Conservation (phyloP, 2,113 vertebrate genomes). For the Trogon melanurus region DNA sequence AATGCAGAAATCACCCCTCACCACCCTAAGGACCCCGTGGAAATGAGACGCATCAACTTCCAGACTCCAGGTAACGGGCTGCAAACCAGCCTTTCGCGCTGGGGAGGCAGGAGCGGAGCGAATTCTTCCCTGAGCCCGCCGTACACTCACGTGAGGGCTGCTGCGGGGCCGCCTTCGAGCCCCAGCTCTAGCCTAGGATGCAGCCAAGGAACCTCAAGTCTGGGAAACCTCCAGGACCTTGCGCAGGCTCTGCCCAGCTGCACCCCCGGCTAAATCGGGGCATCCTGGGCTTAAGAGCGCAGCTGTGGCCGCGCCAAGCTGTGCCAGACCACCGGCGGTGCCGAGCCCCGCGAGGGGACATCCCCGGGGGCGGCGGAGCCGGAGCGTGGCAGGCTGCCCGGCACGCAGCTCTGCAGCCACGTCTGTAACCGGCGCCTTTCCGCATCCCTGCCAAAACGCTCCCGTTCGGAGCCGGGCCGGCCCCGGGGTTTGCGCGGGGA, state of each 20-base stretch:
- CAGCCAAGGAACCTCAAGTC: background rate
- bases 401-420: background rate
- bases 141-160: background rate
- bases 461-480: background rate
- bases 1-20: constrained; percentile 92
- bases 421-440: background rate
- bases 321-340: background rate
- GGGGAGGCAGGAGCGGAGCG: background rate
- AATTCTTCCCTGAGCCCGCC: background rate
- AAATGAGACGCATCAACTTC: constrained; percentile 98
- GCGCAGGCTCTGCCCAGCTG: background rate
- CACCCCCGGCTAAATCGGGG: background rate
- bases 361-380: background rate
- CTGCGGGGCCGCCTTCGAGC: background rate
- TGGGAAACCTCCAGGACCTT: background rate
- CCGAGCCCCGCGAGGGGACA: accelerated
- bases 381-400: background rate
- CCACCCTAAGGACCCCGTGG: constrained; percentile 96
- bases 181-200: accelerated
- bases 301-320: background rate
- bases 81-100: background rate
- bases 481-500: background rate
- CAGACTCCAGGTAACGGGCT: constrained; percentile 90
- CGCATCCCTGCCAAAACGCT: accelerated
- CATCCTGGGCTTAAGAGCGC: background rate